phyloP scores from a whole-genome alignment of 1,140 invertebrate species.

The Drosophila parabipectinata region DNA sequence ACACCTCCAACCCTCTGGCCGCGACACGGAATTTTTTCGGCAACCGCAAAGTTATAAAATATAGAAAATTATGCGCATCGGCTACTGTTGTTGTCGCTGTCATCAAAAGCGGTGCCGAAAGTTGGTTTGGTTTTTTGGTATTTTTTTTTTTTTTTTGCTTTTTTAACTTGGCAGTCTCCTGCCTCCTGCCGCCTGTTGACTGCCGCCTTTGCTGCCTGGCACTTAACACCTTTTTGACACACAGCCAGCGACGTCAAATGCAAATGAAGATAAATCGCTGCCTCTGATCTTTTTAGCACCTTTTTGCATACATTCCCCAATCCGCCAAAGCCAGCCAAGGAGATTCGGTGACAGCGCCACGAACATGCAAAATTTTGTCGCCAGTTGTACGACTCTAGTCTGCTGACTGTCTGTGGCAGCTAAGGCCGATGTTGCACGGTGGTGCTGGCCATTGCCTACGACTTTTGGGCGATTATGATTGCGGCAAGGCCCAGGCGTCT shows the following conservation, averaged over 20 bases:
- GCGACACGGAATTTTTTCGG: neutral
- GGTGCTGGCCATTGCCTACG: constrained; percentile 31
- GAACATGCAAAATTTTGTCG: constrained; percentile 82
- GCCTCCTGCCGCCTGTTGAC: neutral
- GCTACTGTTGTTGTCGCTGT: constrained; percentile 56
- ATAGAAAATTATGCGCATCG: constrained; percentile 79
- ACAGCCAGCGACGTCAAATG: constrained; percentile 80
- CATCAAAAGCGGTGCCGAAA: constrained; percentile 74
- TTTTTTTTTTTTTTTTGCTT: neutral
- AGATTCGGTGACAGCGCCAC: constrained; percentile 65
- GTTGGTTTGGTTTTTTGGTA: constrained; percentile 27
- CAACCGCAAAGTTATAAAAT: constrained; percentile 70
- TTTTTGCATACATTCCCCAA: constrained; percentile 74
- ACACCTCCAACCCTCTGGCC: constrained; percentile 24
- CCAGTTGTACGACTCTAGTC: constrained; percentile 67
- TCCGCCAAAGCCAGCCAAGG: constrained; percentile 7
- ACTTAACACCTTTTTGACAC: constrained; percentile 82
- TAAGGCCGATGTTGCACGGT: constrained; percentile 10
- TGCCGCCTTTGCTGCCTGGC: constrained; percentile 35
- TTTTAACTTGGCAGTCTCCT: neutral
- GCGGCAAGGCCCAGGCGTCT: constrained; percentile 35
- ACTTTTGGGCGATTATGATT: constrained; percentile 54
- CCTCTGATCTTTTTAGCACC: constrained; percentile 82
- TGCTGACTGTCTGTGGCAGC: constrained; percentile 23
- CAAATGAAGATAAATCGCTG: constrained; percentile 83